phyloP scores from a whole-genome alignment of 2,888 invertebrate species.

The Latheticus oryzae region DNA sequence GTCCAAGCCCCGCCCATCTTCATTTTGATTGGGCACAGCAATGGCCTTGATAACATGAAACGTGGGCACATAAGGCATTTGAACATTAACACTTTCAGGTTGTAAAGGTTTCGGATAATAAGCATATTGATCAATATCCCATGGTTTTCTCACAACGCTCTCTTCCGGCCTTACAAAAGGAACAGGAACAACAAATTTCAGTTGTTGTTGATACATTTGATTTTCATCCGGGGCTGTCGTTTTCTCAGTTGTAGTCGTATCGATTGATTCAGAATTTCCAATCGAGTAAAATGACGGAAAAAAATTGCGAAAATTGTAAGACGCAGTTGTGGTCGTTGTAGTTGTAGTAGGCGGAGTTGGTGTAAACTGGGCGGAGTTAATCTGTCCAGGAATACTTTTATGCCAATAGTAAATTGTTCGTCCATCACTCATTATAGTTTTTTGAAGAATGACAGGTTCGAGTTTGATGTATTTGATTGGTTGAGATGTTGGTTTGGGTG shows the following conservation, averaged over 20 bases:
- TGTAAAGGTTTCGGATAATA: slow-evolving; percentile 60
- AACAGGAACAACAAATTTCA: slow-evolving; percentile 62
- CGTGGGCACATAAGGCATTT: slow-evolving; percentile 59
- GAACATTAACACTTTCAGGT: slow-evolving; percentile 56
- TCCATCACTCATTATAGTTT: slow-evolving; percentile 61
- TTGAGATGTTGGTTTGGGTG: slow-evolving; percentile 39
- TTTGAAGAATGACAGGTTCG: slow-evolving; percentile 63
- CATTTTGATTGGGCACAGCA: slow-evolving; percentile 52
- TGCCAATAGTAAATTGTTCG: slow-evolving; percentile 62
- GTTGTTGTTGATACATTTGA: slow-evolving; percentile 53
- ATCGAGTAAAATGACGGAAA: slow-evolving; percentile 43
- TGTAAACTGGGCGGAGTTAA: slow-evolving; percentile 40
- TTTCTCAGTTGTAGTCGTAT: slow-evolving; percentile 39
- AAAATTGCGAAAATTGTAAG: slow-evolving; percentile 42
- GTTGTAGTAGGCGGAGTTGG: slow-evolving; percentile 49
- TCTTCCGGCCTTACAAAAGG: slow-evolving; percentile 51
- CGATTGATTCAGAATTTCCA: slow-evolving; percentile 38
- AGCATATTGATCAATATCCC: slow-evolving; percentile 59
- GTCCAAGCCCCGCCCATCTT: not conserved
- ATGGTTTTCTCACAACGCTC: slow-evolving; percentile 50
- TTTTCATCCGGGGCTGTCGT: slow-evolving; percentile 44
- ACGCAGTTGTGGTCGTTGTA: slow-evolving; percentile 42
- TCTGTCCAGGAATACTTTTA: slow-evolving; percentile 57
- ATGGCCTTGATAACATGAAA: slow-evolving; percentile 61
- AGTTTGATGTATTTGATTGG: slow-evolving; percentile 59